These are phyloP conservation scores for Neotragus moschatus DNA, from an alignment of 2,113 vertebrate species.

Conservation along the genomic window DNA sequence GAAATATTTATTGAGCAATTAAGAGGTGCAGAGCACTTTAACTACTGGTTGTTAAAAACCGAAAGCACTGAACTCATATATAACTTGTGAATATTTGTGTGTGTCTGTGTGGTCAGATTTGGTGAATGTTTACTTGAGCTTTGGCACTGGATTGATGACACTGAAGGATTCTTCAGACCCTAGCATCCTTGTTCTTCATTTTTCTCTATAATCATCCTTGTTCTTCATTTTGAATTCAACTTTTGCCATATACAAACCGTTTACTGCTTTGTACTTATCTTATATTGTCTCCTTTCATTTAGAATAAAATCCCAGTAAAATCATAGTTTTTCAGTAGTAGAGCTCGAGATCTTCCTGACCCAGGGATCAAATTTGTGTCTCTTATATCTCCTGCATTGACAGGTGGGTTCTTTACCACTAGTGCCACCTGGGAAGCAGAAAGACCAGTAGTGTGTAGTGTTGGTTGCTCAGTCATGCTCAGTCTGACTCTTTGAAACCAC, in stretches of 20 bases:
- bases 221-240: constrained; percentile 5
- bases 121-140: no score
- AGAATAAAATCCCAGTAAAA: constrained; percentile 2
- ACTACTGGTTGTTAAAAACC: neutral
- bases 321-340: neutral
- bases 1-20: constrained; percentile 14
- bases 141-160: neutral
- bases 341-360: neutral
- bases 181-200: neutral
- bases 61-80: neutral
- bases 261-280: neutral
- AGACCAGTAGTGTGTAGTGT: neutral
- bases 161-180: neutral
- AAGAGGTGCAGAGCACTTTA: neutral
- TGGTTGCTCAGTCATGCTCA: neutral
- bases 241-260: neutral
- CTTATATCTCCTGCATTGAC: neutral
- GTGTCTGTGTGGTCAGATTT: neutral
- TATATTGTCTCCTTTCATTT: neutral
- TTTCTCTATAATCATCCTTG: neutral
- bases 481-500: neutral
- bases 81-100: neutral
- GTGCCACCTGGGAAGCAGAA: neutral
- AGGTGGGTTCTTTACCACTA: neutral
- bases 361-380: neutral